A percentile compares a stretch with the other conserved stretches of the same genome.
phyloP scores from a whole-genome alignment of 2,888 invertebrate species.

The Camponotus fellah region DNA sequence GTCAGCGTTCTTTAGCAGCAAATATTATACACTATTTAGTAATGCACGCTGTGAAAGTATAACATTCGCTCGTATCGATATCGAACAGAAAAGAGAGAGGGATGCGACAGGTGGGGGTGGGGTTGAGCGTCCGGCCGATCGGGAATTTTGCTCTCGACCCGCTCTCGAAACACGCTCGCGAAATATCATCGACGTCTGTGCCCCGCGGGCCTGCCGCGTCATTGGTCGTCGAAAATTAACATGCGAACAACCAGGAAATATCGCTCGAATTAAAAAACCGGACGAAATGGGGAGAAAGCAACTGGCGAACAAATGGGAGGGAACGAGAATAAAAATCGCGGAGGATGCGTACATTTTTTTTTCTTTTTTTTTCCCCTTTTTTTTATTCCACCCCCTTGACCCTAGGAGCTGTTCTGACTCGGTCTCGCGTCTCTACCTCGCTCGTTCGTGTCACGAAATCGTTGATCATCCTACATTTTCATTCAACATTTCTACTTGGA shows the following conservation, averaged over 20 bases:
- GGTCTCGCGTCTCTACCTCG: slow-evolving; percentile 14
- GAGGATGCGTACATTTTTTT: slow-evolving; percentile 21
- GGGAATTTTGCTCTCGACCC: slow-evolving; percentile 72
- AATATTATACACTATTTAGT: not conserved
- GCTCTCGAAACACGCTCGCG: slow-evolving; percentile 60
- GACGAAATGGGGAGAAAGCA: slow-evolving; percentile 68
- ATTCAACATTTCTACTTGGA: not conserved
- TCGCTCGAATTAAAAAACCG: slow-evolving; percentile 80
- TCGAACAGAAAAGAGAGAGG: slow-evolving; percentile 20
- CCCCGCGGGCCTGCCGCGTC: slow-evolving; percentile 80
- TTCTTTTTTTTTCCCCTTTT: slow-evolving; percentile 51
- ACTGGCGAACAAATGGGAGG: slow-evolving; percentile 3
- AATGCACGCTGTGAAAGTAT: slow-evolving; percentile 24
- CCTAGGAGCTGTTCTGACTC: not conserved
- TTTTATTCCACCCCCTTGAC: not conserved
- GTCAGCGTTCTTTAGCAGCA: not conserved
- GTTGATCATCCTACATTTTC: slow-evolving; percentile 42
- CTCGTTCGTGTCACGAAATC: slow-evolving; percentile 42
- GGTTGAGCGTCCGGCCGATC: slow-evolving; percentile 69
- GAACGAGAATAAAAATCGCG: slow-evolving; percentile 74
- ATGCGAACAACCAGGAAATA: slow-evolving; percentile 83
- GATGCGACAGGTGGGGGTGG: not conserved
- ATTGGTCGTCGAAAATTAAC: slow-evolving; percentile 84
- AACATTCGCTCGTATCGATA: slow-evolving; percentile 30
- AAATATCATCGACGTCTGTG: slow-evolving; percentile 83